Evolutionary conservation across 2,888 invertebrate genomes (phyloP).

Genomic region (Sesia bembeciformis): DNA sequence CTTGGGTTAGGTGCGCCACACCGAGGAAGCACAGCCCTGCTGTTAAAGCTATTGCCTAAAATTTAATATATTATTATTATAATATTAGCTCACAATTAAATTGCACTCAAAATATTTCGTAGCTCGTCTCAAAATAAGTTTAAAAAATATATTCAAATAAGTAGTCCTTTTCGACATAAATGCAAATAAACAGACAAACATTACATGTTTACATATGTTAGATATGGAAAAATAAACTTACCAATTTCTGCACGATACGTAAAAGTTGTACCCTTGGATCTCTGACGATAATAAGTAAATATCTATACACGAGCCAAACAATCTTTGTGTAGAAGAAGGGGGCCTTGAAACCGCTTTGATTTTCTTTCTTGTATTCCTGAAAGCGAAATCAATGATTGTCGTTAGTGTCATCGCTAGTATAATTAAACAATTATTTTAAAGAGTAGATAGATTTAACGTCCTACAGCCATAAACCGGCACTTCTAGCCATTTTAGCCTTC

Average conservation of each 20-base stretch:
- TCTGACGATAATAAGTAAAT: slow-evolving; percentile 81
- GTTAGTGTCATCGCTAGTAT: too few species aligned
- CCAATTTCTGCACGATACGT: slow-evolving; percentile 87
- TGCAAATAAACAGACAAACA: too few species aligned
- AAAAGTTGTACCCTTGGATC: slow-evolving; percentile 87
- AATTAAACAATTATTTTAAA: too few species aligned
- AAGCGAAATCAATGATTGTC: slow-evolving; percentile 6
- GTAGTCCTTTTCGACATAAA: too few species aligned
- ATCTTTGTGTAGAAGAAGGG: slow-evolving; percentile 83
- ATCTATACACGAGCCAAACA: slow-evolving; percentile 83
- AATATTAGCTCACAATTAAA: too few species aligned
- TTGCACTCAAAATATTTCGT: too few species aligned
- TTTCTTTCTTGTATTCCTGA: slow-evolving; percentile 18
- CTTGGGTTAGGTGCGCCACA: slow-evolving; percentile 80
- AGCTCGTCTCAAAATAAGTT: too few species aligned
- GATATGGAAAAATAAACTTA: slow-evolving; percentile 23
- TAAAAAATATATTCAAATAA: too few species aligned
- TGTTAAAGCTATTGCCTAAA: slow-evolving; percentile 80
- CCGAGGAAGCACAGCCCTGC: slow-evolving; percentile 91
- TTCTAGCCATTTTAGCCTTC: too few species aligned
- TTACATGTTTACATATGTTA: too few species aligned
- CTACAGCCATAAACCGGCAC: too few species aligned
- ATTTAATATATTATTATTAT: background rate
- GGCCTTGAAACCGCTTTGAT: slow-evolving; percentile 53
- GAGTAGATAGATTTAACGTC: too few species aligned